A percentile compares a stretch with the other conserved stretches of the same genome.
These are phyloP conservation scores for Sternotherus odoratus DNA, from an alignment of 2,797 vertebrate species.

Conservation along the genomic window DNA sequence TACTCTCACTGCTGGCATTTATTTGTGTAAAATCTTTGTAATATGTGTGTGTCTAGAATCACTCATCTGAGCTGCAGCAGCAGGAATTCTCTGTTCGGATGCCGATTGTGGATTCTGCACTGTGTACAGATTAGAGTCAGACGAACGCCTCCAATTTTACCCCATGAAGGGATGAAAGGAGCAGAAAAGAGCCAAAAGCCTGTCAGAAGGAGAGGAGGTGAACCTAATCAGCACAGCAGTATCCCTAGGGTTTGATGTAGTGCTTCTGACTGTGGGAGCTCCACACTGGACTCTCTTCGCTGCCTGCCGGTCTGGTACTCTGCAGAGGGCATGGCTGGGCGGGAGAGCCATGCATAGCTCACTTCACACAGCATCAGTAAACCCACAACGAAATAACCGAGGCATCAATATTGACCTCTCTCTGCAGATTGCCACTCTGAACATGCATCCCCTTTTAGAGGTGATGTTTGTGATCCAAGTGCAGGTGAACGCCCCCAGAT, in stretches of 20 bases:
- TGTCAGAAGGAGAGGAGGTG: background rate
- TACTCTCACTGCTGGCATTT: background rate
- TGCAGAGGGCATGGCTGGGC: fast-evolving
- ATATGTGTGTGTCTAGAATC: background rate
- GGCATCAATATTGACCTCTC: background rate
- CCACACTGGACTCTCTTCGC: background rate
- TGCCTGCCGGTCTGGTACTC: background rate
- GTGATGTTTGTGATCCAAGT: background rate
- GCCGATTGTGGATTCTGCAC: fast-evolving
- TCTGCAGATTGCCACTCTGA: background rate
- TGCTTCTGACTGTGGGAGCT: background rate
- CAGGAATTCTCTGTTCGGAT: fast-evolving
- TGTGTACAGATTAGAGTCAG: background rate
- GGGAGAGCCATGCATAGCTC: background rate
- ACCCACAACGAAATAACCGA: background rate
- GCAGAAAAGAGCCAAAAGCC: background rate
- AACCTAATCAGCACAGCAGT: background rate
- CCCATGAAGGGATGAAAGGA: background rate
- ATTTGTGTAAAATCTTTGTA: background rate
- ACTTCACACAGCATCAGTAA: background rate
- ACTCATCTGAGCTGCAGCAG: fast-evolving
- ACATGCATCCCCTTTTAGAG: background rate
- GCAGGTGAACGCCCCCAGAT: background rate
- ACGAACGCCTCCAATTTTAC: background rate
- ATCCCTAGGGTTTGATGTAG: no score